Evolutionary conservation across 2,113 vertebrate genomes (phyloP), one percentile per base, ranked within the genome.

Genomic region (Chascanopsetta lugubris): DNA sequence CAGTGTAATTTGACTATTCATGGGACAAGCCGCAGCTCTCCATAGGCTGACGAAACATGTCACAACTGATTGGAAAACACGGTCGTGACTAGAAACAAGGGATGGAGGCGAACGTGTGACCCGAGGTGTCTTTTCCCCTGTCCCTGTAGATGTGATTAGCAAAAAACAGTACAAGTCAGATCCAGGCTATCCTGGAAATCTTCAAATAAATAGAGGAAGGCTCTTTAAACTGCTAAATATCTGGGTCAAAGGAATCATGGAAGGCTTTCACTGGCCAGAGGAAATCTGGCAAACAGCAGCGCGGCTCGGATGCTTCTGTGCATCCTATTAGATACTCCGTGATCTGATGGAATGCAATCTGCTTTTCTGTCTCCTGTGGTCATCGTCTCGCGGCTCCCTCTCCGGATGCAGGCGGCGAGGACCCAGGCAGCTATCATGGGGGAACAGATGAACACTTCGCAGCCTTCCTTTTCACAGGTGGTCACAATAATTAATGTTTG

Each of bases 401-500:
- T 2, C 70, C 32, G 38, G 64, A 72, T 62, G 69, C 70, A 61
- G 43, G 22, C 26, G 53, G 40, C 10, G 15, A 70, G 43, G 56
- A 77, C 70, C 66, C 61, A 69, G n/a, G 68, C 66, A 70, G 63
- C 49, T 62, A 48, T 66, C 70, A 55, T 66, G 47, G 57, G 64
- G 69, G 69, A 84, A 65, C 79, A 76, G 81, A 87, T 79, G 72
- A 82, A 59, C 65, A 62, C 68, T 72, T 58, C 11, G 40, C 46
- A 61, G 46, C 61, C 36, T 26, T 36, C 68, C 38, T 43, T 74
- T 84, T 84, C 80, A 87, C 84, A 91, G 88, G 88, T 90, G 86
- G 77, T 67, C 72, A 62, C 38, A 66, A 77, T 86, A 89, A 90
- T 92, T 90, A 83, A 78, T 69, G 80, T 79, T 86, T 90, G 77